Evolutionary conservation across 1,140 invertebrate species (phyloP).

Genomic region (Zeugodacus cucurbitae): DNA sequence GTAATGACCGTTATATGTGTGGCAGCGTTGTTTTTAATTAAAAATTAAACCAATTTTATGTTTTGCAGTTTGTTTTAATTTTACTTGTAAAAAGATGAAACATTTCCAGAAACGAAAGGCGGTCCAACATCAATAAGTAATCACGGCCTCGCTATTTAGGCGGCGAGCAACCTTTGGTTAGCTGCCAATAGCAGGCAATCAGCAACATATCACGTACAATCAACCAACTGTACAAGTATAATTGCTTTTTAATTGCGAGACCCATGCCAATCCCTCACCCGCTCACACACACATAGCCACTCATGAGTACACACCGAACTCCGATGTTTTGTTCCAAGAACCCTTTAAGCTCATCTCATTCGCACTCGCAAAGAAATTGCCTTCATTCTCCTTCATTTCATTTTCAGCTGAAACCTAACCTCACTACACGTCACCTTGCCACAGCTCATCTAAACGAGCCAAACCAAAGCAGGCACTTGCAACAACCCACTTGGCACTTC

Average conservation of each 20-base stretch:
- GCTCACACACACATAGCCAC: neutral
- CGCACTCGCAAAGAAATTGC: neutral
- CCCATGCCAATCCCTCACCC: neutral
- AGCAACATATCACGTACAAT: slow-evolving; percentile 7
- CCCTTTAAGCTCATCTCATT: neutral
- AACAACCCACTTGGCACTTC: slow-evolving; percentile 1
- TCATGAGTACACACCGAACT: too few relatives aligned
- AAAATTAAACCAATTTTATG: too few relatives aligned
- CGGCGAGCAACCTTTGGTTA: neutral
- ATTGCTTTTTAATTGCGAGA: slow-evolving; percentile 35
- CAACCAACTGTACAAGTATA: neutral
- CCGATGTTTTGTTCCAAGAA: neutral
- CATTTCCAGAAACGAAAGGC: neutral
- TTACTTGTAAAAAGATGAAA: neutral
- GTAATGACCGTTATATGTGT: too few relatives aligned
- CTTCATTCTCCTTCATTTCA: neutral
- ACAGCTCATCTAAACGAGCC: neutral
- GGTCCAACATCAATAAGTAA: neutral
- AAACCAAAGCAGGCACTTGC: neutral
- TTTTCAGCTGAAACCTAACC: neutral
- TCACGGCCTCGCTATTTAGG: neutral
- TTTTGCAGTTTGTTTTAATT: too few relatives aligned
- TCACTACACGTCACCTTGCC: neutral
- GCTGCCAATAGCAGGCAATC: neutral
- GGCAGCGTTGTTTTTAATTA: too few relatives aligned